A percentile compares a stretch with the other conserved stretches of the same genome.
phyloP scores from a whole-genome alignment of 2,888 invertebrate species.

The Stegana nigrithorax region DNA sequence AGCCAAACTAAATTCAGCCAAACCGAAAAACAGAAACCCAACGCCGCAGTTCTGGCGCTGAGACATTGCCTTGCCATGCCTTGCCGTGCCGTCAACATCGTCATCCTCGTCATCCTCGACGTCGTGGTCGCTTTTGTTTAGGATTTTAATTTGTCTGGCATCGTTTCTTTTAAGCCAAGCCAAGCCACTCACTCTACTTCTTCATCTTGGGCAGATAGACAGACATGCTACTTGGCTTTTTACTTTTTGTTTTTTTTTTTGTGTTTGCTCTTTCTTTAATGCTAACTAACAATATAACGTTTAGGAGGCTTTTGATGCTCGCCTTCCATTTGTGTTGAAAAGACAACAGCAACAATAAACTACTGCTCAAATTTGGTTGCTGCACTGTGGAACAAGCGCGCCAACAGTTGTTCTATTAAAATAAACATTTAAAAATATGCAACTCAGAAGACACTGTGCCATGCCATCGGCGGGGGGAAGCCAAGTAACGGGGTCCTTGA shows the following conservation, averaged over 20 bases:
- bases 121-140: slow-evolving; percentile 39
- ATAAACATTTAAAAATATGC: too few species aligned
- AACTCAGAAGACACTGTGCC: slow-evolving; percentile 6
- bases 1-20: slow-evolving; percentile 1
- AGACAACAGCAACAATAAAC: background rate
- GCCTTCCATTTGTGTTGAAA: slow-evolving; percentile 26
- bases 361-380: background rate
- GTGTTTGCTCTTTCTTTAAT: slow-evolving; percentile 43
- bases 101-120: background rate
- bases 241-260: slow-evolving; percentile 15
- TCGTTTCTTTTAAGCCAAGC: slow-evolving; percentile 12
- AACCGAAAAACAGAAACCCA: slow-evolving; percentile 31
- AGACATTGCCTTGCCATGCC: too few species aligned
- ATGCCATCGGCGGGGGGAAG: slow-evolving; percentile 20
- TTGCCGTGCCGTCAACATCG: too few species aligned
- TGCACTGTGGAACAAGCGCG: background rate
- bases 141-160: slow-evolving; percentile 56
- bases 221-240: background rate
- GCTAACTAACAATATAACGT: slow-evolving; percentile 59
- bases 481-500: background rate
- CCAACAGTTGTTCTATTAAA: background rate
- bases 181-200: background rate
- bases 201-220: too few species aligned
- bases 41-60: too few species aligned
- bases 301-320: slow-evolving; percentile 32